Percentiles rank a stretch among this genome's conserved stretches.
phyloP scores from a whole-genome alignment of 1,140 invertebrate genomes.

The Triops longicaudatus region DNA sequence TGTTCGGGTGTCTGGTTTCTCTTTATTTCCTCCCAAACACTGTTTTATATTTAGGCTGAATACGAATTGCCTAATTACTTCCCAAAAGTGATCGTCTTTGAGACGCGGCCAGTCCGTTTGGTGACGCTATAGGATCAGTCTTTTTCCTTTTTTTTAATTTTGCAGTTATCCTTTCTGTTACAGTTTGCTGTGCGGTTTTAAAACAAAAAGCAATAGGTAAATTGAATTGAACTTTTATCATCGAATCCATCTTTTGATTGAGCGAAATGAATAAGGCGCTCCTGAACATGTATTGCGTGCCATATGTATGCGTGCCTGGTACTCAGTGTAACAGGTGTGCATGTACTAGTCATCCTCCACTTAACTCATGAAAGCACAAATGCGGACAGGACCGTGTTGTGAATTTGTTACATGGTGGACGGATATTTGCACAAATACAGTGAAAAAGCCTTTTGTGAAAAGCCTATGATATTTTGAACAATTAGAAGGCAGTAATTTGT shows the following conservation, averaged over 20 bases:
- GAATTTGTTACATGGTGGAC: background rate
- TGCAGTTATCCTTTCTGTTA: background rate
- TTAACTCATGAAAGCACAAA: conserved; percentile 2
- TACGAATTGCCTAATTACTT: no score
- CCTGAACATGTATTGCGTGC: conserved; percentile 6
- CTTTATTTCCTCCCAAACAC: no score
- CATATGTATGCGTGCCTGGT: background rate
- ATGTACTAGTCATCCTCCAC: conserved; percentile 5
- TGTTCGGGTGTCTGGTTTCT: no score
- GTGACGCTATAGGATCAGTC: background rate
- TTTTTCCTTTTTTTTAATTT: background rate
- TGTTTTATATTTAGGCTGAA: no score
- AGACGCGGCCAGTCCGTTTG: background rate
- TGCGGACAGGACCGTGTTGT: background rate
- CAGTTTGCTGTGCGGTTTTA: background rate
- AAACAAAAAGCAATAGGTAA: background rate
- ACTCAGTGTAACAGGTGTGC: background rate
- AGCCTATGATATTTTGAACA: background rate
- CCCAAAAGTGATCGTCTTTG: no score
- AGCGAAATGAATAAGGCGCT: background rate
- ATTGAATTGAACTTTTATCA: background rate
- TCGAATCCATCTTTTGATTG: background rate
- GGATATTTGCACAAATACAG: conserved; percentile 15
- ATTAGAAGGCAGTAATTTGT: no score
- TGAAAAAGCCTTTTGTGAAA: background rate